Evolutionary conservation across 1,140 invertebrate genomes (phyloP).

Genomic region (Steinernema khuongi): DNA sequence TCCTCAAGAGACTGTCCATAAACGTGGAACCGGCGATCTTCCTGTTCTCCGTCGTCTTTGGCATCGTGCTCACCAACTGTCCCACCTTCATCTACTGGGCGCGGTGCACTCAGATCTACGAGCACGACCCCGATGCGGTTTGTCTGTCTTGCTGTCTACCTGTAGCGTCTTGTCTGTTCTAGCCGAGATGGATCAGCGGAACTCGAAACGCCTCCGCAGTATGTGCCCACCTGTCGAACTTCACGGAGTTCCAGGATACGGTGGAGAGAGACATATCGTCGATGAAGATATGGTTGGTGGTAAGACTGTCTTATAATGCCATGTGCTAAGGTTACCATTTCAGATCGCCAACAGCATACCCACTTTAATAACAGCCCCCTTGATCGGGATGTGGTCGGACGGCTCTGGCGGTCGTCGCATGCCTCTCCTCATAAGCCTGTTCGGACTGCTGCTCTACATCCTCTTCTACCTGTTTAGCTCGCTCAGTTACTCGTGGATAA

Average conservation of each 20-base stretch:
- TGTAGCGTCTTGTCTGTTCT: background rate
- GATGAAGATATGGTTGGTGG: background rate
- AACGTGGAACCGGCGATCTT: background rate
- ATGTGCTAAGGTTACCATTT: background rate
- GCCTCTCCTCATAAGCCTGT: background rate
- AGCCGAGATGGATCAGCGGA: background rate
- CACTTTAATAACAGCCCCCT: background rate
- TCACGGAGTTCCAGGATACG: background rate
- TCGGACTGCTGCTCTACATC: background rate
- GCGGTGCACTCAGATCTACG: background rate
- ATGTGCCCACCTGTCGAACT: background rate
- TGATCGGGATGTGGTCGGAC: slow-evolving; percentile 1
- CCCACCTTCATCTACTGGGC: background rate
- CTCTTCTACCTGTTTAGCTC: background rate
- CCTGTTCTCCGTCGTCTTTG: background rate
- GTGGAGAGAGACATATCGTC: background rate
- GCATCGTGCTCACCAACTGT: background rate
- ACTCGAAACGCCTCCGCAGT: background rate
- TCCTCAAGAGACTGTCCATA: background rate
- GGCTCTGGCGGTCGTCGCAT: background rate
- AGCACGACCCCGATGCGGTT: background rate
- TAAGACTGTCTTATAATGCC: background rate
- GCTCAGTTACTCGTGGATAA: background rate
- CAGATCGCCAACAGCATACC: background rate
- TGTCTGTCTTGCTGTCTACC: background rate